These are phyloP conservation scores for Chiridota heheva DNA, from an alignment of 35 echinoderm and acorn worm species.

Conservation along the genomic window DNA sequence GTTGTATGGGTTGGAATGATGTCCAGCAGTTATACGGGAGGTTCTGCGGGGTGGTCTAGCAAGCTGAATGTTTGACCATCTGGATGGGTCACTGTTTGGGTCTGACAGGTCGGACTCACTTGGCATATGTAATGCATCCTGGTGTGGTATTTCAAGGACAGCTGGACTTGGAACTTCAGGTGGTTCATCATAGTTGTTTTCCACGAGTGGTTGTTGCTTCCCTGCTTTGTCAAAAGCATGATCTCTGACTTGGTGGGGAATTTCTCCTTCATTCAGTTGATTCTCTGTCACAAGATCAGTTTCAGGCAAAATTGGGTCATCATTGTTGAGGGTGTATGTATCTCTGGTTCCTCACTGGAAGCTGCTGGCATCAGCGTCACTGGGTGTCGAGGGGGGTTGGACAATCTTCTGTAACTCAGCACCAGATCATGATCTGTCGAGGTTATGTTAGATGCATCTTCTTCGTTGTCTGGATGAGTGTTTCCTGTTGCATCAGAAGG, in stretches of 20 bases:
- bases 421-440: neutral
- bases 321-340: too few species aligned
- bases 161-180: too few species aligned
- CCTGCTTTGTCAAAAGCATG: constrained; percentile 29
- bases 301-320: too few species aligned
- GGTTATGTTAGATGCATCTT: neutral
- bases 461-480: neutral
- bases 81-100: neutral
- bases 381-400: neutral
- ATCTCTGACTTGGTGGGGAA: too few species aligned
- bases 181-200: too few species aligned
- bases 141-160: neutral
- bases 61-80: neutral
- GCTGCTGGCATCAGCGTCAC: too few species aligned
- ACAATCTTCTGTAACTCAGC: neutral
- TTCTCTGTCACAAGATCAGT: too few species aligned
- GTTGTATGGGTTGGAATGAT: constrained; percentile 1
- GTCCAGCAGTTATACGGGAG: neutral
- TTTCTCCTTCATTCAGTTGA: too few species aligned
- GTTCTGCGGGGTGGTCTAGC: neutral
- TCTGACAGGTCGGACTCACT: neutral
- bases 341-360: too few species aligned
- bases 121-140: neutral
- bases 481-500: neutral
- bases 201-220: neutral